These are phyloP conservation scores for Saccostrea cuccullata DNA, from an alignment of 1,140 invertebrate species.

Conservation along the genomic window DNA sequence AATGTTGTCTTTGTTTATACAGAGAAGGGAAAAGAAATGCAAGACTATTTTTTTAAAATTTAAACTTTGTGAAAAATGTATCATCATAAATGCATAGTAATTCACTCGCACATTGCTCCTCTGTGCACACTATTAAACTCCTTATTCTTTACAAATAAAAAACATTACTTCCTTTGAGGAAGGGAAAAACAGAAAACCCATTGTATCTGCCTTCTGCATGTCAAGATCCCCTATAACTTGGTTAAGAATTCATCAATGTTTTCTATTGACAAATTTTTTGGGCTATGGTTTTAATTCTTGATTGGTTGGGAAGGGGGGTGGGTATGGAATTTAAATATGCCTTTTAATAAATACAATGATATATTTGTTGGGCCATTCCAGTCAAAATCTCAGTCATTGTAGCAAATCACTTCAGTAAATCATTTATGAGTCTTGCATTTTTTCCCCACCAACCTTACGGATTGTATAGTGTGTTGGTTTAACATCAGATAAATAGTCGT, in stretches of 20 bases:
- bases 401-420: not conserved
- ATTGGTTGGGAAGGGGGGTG: not conserved
- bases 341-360: not conserved
- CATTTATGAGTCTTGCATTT: not conserved
- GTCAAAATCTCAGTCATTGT: not conserved
- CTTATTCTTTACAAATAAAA: not conserved
- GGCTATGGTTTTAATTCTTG: not conserved
- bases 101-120: not conserved
- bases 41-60: not conserved
- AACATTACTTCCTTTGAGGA: not conserved
- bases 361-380: not conserved
- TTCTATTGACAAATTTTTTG: too few relatives aligned
- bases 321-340: not conserved
- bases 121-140: not conserved
- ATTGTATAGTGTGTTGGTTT: not conserved
- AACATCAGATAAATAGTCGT: not conserved
- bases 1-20: constrained; percentile 22
- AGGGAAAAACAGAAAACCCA: too few relatives aligned
- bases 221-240: not conserved
- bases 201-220: not conserved
- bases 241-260: not conserved
- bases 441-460: not conserved
- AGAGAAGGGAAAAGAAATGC: not conserved
- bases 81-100: not conserved
- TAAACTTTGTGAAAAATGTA: not conserved